phyloP scores from a whole-genome alignment of 30 jellyfish, hydroid and myxozoan species.

The Sanderia malayensis region DNA sequence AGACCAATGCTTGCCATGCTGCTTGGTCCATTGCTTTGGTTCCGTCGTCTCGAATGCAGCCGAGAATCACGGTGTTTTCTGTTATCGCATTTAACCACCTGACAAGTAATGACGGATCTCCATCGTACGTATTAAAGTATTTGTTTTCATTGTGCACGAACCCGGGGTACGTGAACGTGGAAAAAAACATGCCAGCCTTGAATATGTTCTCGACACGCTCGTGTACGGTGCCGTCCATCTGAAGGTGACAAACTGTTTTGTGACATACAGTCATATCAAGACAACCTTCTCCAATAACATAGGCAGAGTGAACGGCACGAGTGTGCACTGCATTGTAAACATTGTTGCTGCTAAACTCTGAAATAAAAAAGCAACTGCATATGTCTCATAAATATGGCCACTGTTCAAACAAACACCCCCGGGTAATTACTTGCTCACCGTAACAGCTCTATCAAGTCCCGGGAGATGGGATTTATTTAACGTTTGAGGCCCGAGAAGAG shows the following conservation, averaged over 20 bases:
- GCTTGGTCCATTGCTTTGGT: slow-evolving; percentile 17
- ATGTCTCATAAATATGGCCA: no score
- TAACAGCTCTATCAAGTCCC: no score
- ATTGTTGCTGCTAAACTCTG: no score
- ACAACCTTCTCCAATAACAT: slow-evolving; percentile 50
- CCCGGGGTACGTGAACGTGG: slow-evolving; percentile 24
- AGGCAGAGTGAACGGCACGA: slow-evolving; percentile 34
- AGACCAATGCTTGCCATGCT: slow-evolving; percentile 58
- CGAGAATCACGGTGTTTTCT: slow-evolving; percentile 35
- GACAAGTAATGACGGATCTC: slow-evolving; percentile 12
- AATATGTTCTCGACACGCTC: neutral
- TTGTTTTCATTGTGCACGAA: slow-evolving; percentile 2
- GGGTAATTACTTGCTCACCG: no score
- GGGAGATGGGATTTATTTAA: no score
- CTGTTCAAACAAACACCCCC: no score
- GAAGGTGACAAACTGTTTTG: neutral
- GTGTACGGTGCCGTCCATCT: slow-evolving; percentile 12
- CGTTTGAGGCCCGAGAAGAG: no score
- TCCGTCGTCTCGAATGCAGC: slow-evolving; percentile 47
- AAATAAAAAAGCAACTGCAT: no score
- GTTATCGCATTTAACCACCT: slow-evolving; percentile 19
- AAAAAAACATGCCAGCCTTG: neutral
- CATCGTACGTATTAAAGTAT: slow-evolving; percentile 10
- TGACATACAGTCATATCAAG: neutral
- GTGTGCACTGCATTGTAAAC: no score